A percentile compares a stretch with the other conserved stretches of the same genome.
These are phyloP conservation scores for Therioaphis trifolii DNA, from an alignment of 2,888 invertebrate species.

Conservation along the genomic window DNA sequence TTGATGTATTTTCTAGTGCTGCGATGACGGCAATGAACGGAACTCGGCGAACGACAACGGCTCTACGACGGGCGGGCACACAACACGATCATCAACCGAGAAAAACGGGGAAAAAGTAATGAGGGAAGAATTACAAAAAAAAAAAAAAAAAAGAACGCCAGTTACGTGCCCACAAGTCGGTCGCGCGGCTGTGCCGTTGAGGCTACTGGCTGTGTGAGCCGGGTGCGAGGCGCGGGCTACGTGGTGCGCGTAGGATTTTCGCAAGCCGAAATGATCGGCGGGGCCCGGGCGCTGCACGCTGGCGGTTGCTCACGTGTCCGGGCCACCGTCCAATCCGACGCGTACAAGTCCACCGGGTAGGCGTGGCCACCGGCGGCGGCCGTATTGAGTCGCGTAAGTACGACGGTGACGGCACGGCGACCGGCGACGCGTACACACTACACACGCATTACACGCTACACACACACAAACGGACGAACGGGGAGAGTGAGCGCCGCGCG, in stretches of 20 bases:
- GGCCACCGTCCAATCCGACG: conserved; percentile 53
- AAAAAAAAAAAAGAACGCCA: background rate
- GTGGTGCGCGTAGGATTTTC: conserved; percentile 61
- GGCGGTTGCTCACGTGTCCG: conserved; percentile 62
- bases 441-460: too few species aligned
- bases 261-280: conserved; percentile 62
- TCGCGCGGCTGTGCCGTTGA: conserved; percentile 33
- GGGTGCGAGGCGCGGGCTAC: conserved; percentile 55
- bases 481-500: background rate
- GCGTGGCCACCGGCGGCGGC: conserved; percentile 43
- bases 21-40: too few species aligned
- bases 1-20: background rate
- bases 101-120: conserved; percentile 19
- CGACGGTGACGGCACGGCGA: conserved; percentile 14
- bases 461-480: background rate
- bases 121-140: conserved; percentile 1
- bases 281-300: conserved; percentile 62
- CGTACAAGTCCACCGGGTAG: conserved; percentile 57
- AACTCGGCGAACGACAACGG: too few species aligned
- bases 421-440: conserved; percentile 27
- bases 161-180: background rate
- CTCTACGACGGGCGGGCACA: background rate
- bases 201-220: conserved; percentile 53
- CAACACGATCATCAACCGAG: background rate
- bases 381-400: conserved; percentile 55